Conservation (phyloP, 1,140 invertebrate genomes). For the Drusus annulatus region DNA sequence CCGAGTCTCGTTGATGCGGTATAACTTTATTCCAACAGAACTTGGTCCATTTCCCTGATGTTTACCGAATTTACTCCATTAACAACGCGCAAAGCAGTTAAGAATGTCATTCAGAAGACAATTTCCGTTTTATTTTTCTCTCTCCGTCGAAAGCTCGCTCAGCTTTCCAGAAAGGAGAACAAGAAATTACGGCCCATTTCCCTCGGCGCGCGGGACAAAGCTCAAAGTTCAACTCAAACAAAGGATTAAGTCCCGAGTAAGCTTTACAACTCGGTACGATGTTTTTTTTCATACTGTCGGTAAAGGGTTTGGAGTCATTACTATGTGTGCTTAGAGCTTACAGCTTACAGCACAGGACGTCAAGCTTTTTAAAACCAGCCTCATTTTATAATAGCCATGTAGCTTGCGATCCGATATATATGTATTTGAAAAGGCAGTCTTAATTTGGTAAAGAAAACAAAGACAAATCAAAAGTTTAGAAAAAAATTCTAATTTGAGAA, state of each 20-base stretch:
- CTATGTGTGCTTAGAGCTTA: neutral
- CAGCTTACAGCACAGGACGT: no score
- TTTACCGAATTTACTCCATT: no score
- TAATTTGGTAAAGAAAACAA: no score
- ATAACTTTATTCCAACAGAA: no score
- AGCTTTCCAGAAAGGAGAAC: neutral
- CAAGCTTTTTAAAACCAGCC: no score
- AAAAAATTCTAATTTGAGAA: no score
- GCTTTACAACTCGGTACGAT: neutral
- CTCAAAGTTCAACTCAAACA: conserved; percentile 34
- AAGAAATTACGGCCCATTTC: neutral
- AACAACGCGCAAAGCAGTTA: neutral
- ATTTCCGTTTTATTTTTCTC: conserved; percentile 9
- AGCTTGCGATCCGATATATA: no score
- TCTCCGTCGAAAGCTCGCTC: neutral
- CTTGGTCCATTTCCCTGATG: no score
- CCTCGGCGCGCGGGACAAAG: conserved; percentile 15
- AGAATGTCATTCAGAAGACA: neutral
- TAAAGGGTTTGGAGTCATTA: conserved; percentile 5
- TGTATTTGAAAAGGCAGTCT: no score
- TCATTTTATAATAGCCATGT: no score
- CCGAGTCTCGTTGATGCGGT: no score
- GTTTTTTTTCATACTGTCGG: neutral
- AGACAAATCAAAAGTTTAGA: no score
- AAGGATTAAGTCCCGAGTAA: conserved; percentile 30